These are phyloP conservation scores for Psammodynastes pulverulentus DNA, from an alignment of 2,113 vertebrate genomes.

Conservation along the genomic window DNA sequence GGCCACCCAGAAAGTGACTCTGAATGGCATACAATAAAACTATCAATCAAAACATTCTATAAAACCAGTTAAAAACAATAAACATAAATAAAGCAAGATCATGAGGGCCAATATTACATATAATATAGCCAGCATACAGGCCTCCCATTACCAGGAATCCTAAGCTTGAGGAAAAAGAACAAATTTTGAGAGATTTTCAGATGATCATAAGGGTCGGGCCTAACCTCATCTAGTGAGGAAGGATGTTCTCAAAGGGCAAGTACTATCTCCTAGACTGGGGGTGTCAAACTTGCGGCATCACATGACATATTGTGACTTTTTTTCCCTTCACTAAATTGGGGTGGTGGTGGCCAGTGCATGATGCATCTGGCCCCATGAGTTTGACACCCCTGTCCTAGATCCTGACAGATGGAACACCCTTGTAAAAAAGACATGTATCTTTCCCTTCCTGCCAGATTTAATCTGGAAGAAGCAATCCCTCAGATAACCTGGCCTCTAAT, in stretches of 20 bases:
- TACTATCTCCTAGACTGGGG: neutral
- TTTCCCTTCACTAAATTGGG: no score
- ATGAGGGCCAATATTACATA: neutral
- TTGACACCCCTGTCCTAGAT: neutral
- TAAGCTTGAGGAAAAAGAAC: neutral
- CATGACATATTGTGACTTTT: no score
- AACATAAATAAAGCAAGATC: neutral
- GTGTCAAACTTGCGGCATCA: no score
- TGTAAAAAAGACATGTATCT: neutral
- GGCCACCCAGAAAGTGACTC: neutral
- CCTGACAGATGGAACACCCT: neutral
- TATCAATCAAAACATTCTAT: neutral
- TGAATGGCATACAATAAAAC: neutral
- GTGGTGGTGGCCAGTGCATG: no score
- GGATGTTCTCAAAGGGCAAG: neutral
- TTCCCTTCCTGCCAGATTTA: neutral
- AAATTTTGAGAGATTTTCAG: neutral
- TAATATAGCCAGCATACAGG: neutral
- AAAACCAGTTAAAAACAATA: neutral
- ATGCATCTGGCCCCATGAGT: no score
- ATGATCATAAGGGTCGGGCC: neutral
- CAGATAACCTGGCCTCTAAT: neutral
- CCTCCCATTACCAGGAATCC: neutral
- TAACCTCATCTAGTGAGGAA: neutral
- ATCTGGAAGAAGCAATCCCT: neutral